These are phyloP conservation scores for Eupithecia pulchellata DNA, from an alignment of 2,888 invertebrate species.

Conservation along the genomic window DNA sequence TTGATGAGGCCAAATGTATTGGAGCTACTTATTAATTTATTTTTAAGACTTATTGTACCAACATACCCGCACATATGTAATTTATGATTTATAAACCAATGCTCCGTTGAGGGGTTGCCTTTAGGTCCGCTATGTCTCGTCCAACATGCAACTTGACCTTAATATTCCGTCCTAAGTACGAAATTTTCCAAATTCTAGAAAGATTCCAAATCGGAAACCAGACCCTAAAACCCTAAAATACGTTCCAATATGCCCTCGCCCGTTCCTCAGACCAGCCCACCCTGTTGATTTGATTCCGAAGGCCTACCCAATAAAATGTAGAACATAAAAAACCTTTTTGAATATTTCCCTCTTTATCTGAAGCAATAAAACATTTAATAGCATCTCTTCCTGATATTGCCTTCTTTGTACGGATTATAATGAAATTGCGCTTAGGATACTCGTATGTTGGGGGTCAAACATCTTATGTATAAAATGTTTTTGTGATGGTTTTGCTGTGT, in stretches of 20 bases:
- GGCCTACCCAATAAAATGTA: slow-evolving; percentile 46
- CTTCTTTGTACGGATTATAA: slow-evolving; percentile 22
- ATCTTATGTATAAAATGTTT: not conserved
- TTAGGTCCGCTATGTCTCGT: not conserved
- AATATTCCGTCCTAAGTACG: not conserved
- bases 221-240: not conserved
- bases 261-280: slow-evolving; percentile 9
- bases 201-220: not conserved
- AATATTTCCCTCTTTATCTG: slow-evolving; percentile 46
- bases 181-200: too few relatives aligned
- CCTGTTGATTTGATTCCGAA: slow-evolving; percentile 48
- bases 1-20: too few relatives aligned
- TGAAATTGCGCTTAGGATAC: not conserved
- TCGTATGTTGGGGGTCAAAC: slow-evolving; percentile 7
- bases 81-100: too few relatives aligned
- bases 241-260: slow-evolving; percentile 11
- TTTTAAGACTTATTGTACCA: too few relatives aligned
- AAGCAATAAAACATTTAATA: slow-evolving; percentile 46
- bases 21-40: too few relatives aligned
- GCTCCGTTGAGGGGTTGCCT: too few relatives aligned
- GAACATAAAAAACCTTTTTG: slow-evolving; percentile 45
- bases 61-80: too few relatives aligned
- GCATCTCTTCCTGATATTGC: slow-evolving; percentile 33
- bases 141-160: not conserved
- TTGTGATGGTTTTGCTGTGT: not conserved